These are phyloP conservation scores for Stomorhina lunata DNA, from an alignment of 2,888 invertebrate species.

Conservation along the genomic window DNA sequence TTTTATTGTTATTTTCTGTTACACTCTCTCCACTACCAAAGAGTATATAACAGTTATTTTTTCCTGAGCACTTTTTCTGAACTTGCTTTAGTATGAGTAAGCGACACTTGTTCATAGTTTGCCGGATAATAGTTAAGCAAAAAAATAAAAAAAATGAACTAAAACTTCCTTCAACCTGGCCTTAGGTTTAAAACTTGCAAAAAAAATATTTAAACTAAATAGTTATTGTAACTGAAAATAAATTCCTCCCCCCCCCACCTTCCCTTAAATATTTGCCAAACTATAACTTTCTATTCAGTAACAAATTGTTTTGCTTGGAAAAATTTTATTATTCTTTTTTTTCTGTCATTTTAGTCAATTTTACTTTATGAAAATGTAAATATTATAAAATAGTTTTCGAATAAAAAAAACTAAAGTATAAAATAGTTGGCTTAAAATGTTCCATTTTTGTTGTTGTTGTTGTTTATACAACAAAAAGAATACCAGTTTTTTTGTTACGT, in stretches of 20 bases:
- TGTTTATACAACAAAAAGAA: not conserved
- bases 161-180: conserved; percentile 49
- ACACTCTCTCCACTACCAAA: not conserved
- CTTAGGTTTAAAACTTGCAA: conserved; percentile 51
- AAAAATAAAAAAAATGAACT: conserved; percentile 21
- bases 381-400: conserved; percentile 38
- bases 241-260: too few relatives aligned
- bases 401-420: conserved; percentile 29
- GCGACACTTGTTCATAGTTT: not conserved
- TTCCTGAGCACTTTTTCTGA: conserved; percentile 5
- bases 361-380: conserved; percentile 61
- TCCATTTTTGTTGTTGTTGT: conserved; percentile 9
- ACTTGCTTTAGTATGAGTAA: not conserved
- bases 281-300: too few relatives aligned
- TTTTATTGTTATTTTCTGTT: conserved; percentile 10
- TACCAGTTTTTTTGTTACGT: conserved; percentile 37
- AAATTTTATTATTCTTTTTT: conserved; percentile 24
- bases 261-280: too few relatives aligned
- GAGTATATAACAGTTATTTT: not conserved
- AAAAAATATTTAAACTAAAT: conserved; percentile 54
- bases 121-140: not conserved
- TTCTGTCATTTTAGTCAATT: conserved; percentile 23
- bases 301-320: conserved; percentile 35
- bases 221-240: conserved; percentile 40
- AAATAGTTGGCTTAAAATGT: conserved; percentile 20